These are phyloP conservation scores for Pomacea canaliculata DNA, from an alignment of 2,888 invertebrate species.

Conservation along the genomic window DNA sequence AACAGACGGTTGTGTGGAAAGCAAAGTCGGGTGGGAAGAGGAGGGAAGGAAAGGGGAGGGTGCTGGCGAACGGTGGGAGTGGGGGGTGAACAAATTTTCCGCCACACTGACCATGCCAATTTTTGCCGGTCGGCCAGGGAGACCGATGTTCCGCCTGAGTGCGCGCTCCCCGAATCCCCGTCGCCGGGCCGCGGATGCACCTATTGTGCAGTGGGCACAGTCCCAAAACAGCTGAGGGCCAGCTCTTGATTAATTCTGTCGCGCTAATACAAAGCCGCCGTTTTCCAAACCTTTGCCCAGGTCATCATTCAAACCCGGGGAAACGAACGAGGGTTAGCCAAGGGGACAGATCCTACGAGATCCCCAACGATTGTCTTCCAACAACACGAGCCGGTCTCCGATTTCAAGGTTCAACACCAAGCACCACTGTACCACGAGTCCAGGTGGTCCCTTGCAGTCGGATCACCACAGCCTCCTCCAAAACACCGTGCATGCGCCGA, in stretches of 20 bases:
- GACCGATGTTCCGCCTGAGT: conserved; percentile 24
- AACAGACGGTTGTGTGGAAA: not conserved
- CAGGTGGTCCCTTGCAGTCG: not conserved
- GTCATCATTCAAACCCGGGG: conserved; percentile 17
- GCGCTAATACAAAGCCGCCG: conserved; percentile 10
- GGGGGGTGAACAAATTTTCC: conserved; percentile 17
- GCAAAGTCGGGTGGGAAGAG: not conserved
- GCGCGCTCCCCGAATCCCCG: conserved; percentile 11
- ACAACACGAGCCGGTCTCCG: not conserved
- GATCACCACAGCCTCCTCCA: too few relatives aligned
- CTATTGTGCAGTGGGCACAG: conserved; percentile 13
- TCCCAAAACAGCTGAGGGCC: conserved; percentile 28
- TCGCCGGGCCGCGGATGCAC: conserved; percentile 6
- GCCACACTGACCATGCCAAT: conserved; percentile 28
- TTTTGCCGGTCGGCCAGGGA: conserved; percentile 15
- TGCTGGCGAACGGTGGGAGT: not conserved
- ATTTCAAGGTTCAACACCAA: conserved; percentile 1
- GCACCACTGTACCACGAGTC: not conserved
- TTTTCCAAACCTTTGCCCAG: not conserved
- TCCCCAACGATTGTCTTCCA: conserved; percentile 3
- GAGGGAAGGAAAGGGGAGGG: not conserved
- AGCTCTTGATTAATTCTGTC: conserved; percentile 26
- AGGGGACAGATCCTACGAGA: not conserved
- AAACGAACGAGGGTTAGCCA: not conserved
- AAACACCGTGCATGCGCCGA: too few relatives aligned